Evolutionary conservation across 2,888 invertebrate species (phyloP), one percentile per base, ranked within the genome.

Genomic region (Ophion obscuratus): DNA sequence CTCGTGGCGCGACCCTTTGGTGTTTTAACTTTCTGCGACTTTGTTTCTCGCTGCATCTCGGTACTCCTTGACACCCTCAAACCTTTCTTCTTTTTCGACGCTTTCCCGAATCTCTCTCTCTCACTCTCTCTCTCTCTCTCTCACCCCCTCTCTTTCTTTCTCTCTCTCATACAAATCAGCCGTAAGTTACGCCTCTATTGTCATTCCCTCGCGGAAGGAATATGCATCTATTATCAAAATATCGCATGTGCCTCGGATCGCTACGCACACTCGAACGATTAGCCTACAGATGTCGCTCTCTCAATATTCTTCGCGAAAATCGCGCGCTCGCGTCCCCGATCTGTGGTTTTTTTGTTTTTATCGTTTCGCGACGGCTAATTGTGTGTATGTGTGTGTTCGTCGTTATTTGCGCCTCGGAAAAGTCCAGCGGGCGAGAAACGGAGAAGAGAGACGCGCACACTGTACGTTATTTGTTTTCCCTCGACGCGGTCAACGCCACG

Each of bases 151-250:
- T 31, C 20, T 61, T 9, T 62, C 61, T 61, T 62, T 14, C 66
- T 2, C 62, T 31, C 62, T 57, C 53, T 62, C 44, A 70, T 62
- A 83, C 73, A 64, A 62, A 81, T 73, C 75, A 81, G 75, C 53
- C 53, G 74, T 78, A 81, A 78, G 47, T 78, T 61, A 86, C 68
- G 81, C 61, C 61, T 78, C 83, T 84, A 86, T 84, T 81, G 83
- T 83, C 83, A 81, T 84, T 84, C 81, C 86, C 75, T 81, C 70
- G 74, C 74, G 78, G 64, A 78, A 81, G 86, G 83, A 84, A 86
- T 78, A 74, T 74, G 24, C 70, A 61, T 81, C 83, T 81, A 81
- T 86, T 86, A 86, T 86, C 77, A 86, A 86, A 86, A 86, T 81
- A 83, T 81, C 81, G 78, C 78, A 70, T 78, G 61, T 24, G 81